These are phyloP conservation scores for Iphiclides podalirius DNA, from an alignment of 2,888 invertebrate genomes.

Conservation along the genomic window DNA sequence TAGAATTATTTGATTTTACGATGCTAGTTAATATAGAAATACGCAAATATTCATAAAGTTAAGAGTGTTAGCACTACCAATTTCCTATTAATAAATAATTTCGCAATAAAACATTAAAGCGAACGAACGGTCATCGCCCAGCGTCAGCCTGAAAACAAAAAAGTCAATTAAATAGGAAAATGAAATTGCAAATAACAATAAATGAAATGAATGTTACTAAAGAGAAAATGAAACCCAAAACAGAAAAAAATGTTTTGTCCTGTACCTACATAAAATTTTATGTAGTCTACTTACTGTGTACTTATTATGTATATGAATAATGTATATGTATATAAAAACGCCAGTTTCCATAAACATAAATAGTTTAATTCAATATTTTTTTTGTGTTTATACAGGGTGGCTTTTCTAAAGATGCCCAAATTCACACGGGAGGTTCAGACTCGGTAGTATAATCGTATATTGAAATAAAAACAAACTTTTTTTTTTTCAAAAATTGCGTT, in stretches of 20 bases:
- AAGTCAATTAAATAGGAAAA: slow-evolving; percentile 11
- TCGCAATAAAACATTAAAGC: slow-evolving; percentile 5
- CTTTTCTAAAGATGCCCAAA: no score
- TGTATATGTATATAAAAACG: no score
- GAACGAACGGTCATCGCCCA: slow-evolving; percentile 38
- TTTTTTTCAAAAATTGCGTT: no score
- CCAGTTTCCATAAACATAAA: no score
- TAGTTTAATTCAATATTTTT: no score
- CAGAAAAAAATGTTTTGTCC: neutral
- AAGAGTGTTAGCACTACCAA: slow-evolving; percentile 10
- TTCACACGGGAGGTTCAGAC: no score
- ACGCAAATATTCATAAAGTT: slow-evolving; percentile 10
- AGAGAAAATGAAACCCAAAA: neutral
- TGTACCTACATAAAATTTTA: neutral
- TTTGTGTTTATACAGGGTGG: no score
- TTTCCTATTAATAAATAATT: slow-evolving; percentile 24
- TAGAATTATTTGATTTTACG: slow-evolving; percentile 22
- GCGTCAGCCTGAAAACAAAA: slow-evolving; percentile 44
- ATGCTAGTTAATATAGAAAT: slow-evolving; percentile 5
- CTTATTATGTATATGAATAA: no score
- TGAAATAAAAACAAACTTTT: no score
- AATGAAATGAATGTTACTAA: no score
- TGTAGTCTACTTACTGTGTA: neutral
- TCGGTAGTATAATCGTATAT: no score
- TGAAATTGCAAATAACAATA: no score